Evolutionary conservation across 2,113 vertebrate species (phyloP).

Genomic region (Narcine bancroftii): DNA sequence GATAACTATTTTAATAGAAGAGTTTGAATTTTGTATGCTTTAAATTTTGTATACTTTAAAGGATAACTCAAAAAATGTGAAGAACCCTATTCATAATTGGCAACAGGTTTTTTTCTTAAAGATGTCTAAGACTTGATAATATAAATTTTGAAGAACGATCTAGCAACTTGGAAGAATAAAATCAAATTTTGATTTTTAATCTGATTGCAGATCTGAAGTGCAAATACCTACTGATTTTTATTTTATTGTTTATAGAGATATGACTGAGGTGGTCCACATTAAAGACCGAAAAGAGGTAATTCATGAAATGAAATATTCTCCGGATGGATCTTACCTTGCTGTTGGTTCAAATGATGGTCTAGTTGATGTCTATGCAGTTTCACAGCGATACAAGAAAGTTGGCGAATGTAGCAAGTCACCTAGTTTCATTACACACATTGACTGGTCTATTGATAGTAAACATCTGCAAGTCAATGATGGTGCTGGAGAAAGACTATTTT

Average conservation of each 20-base stretch:
- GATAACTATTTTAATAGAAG: background rate
- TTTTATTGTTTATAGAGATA: conserved; percentile 66
- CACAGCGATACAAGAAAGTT: conserved; percentile 90
- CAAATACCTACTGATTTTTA: conserved; percentile 28
- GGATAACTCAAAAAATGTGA: background rate
- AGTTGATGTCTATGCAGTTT: conserved; percentile 82
- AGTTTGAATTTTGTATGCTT: background rate
- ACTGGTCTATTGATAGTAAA: conserved; percentile 93
- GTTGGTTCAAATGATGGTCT: conserved; percentile 92
- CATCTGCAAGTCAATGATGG: conserved; percentile 91
- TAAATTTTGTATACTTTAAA: background rate
- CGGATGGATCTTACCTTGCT: conserved; percentile 81
- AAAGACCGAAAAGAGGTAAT: conserved; percentile 95
- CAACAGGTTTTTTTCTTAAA: background rate
- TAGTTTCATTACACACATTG: conserved; percentile 91
- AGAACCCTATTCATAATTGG: background rate
- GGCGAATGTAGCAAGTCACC: conserved; percentile 83
- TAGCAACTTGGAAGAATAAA: background rate
- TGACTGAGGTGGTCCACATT: conserved; percentile 97
- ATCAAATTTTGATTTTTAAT: background rate
- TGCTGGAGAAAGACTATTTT: conserved; percentile 79
- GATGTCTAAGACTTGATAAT: background rate
- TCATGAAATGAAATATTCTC: conserved; percentile 95
- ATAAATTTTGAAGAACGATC: background rate
- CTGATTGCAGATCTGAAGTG: background rate